Evolutionary conservation across 2,797 vertebrate genomes (phyloP).

Genomic region (Ambastaia sidthimunki): DNA sequence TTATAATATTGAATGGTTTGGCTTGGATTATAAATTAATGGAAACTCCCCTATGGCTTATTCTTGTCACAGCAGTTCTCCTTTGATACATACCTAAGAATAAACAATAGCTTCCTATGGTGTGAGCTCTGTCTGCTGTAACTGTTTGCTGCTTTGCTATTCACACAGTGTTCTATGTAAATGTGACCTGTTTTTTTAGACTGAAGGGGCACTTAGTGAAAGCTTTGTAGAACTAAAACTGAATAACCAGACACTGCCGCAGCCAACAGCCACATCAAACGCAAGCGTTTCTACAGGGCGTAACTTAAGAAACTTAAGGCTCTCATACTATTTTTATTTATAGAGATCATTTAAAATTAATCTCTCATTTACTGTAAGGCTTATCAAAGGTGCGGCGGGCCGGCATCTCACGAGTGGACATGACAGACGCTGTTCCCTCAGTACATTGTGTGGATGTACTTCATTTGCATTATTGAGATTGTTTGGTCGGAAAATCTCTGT

Average conservation of each 20-base stretch:
- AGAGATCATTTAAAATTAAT: slow-evolving; percentile 27
- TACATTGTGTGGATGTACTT: slow-evolving; percentile 28
- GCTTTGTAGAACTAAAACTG: slow-evolving; percentile 34
- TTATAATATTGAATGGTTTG: slow-evolving; percentile 11
- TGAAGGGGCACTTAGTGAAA: slow-evolving; percentile 44
- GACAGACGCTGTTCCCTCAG: slow-evolving; percentile 31
- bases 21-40: slow-evolving; percentile 14
- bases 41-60: neutral
- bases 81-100: slow-evolving; percentile 9
- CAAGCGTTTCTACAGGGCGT: slow-evolving; percentile 3
- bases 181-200: slow-evolving; percentile 45
- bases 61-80: neutral
- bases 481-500: slow-evolving; percentile 49
- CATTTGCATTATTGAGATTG: slow-evolving; percentile 52
- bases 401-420: slow-evolving; percentile 6
- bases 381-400: slow-evolving; percentile 7
- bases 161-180: slow-evolving; percentile 44
- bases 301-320: slow-evolving; percentile 8
- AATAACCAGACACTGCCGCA: slow-evolving; percentile 38
- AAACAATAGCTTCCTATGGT: slow-evolving; percentile 36
- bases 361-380: slow-evolving; percentile 30
- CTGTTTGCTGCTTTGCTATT: slow-evolving; percentile 38
- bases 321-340: neutral
- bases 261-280: slow-evolving; percentile 32
- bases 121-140: slow-evolving; percentile 14